Evolutionary conservation across 1,140 invertebrate species (phyloP).

Genomic region (Procambarus clarkii): DNA sequence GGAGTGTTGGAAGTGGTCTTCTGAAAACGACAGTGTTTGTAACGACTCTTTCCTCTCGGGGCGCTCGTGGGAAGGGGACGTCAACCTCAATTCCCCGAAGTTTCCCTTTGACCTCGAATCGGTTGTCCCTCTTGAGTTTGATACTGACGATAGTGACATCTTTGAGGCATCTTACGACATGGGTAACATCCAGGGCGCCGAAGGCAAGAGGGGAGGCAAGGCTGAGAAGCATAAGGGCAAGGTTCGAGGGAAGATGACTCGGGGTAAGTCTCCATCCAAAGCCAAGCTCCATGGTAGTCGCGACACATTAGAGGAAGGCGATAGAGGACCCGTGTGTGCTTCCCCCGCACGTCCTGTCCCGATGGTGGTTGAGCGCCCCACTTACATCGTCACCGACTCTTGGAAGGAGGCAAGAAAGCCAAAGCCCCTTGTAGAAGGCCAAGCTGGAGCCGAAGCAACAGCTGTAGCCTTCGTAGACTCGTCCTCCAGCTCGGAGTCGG

Average conservation of each 20-base stretch:
- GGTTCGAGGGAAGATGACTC: neutral
- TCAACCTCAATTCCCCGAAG: neutral
- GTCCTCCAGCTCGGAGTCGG: constrained; percentile 82
- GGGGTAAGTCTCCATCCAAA: constrained; percentile 65
- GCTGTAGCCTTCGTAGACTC: constrained; percentile 75
- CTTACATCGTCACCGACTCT: constrained; percentile 76
- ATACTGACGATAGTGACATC: constrained; percentile 57
- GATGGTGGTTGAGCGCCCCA: neutral
- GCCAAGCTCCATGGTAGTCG: constrained; percentile 50
- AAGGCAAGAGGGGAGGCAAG: constrained; percentile 47
- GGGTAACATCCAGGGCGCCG: constrained; percentile 64
- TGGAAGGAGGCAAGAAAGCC: constrained; percentile 76
- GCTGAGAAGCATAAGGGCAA: constrained; percentile 53
- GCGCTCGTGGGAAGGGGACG: constrained; percentile 9
- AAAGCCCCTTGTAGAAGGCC: neutral
- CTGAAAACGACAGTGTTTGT: neutral
- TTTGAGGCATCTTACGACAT: constrained; percentile 28
- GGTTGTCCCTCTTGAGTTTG: neutral
- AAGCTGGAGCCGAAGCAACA: constrained; percentile 51
- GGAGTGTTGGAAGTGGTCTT: constrained; percentile 22
- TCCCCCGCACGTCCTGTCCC: constrained; percentile 16
- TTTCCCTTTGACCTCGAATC: neutral
- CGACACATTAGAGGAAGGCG: constrained; percentile 36
- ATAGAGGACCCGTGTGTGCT: neutral
- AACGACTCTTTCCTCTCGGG: neutral